Base-by-base conservation (phyloP, 2,888 invertebrate genomes). In the Muscina levida region DNA sequence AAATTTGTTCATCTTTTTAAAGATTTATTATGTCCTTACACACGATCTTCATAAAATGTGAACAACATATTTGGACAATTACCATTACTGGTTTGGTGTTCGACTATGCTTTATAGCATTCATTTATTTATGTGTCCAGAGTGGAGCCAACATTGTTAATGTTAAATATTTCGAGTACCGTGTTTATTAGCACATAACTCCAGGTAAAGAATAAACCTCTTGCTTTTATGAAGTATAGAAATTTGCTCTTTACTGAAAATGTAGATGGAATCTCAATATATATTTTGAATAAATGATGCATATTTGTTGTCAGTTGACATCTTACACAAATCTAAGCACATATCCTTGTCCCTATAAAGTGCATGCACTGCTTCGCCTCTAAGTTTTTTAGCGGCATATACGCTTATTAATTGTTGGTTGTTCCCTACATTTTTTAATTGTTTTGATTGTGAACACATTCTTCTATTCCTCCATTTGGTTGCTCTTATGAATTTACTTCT, bases 51-150 rank as follows among this genome's bases (percentile, higher is more conserved):
- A 42, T 39, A 42, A 62, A 62, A 13, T 62, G 62, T 6, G 42
- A 37, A 13, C 62, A 62, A 42, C 62, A 62, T 42, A 62, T 42
- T 13, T 62, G 62, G 13, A 62, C 13, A 22, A 42, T 13, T 13
- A 42, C 42, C 4, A 22, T 37, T 42, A 22, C 2, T 1, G 62
- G 62, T 42, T 42, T 42, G 19, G 13, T 1, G 17, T 31, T 6
- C 17, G 10, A 8, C 10, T 39, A 39, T 37, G 13, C 0, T 26
- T 11, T 10, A 17, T 59, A 59, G 17, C 17, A 59, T 1, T 17
- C 2, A 1, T 8, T 2, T 1, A 59, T 6, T 10, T 39, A 59
- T 4, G 17, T 10, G 2, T 17, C 2, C 8, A 59, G 2, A 1
- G 59, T 59, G 4, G 6, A 39, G 2, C 37, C 17, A 17, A 17